A percentile compares a stretch with the other conserved stretches of the same genome.
phyloP scores from a whole-genome alignment of 2,888 invertebrate species.

The Oscheius sp. region DNA sequence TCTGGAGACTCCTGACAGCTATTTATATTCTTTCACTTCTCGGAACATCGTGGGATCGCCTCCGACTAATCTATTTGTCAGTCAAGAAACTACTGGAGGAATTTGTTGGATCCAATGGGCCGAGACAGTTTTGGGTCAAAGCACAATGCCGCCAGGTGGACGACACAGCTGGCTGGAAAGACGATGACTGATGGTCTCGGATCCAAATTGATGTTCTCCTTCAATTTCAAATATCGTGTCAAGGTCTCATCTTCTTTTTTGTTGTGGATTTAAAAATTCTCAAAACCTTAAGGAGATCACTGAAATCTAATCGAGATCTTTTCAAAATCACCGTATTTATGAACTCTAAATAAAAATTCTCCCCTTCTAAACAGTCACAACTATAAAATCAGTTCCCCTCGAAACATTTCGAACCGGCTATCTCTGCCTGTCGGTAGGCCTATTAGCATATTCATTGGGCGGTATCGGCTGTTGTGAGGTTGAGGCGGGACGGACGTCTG shows the following conservation, averaged over 20 bases:
- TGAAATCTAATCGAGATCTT: too few relatives aligned
- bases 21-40: constrained; percentile 21
- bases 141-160: constrained; percentile 23
- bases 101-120: neutral
- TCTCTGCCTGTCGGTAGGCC: too few relatives aligned
- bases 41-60: neutral
- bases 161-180: constrained; percentile 13
- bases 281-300: too few relatives aligned
- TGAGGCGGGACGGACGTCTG: too few relatives aligned
- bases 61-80: constrained; percentile 20
- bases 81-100: neutral
- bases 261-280: too few relatives aligned
- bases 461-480: neutral
- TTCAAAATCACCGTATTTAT: too few relatives aligned
- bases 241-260: too few relatives aligned
- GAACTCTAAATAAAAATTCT: too few relatives aligned
- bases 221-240: neutral
- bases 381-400: too few relatives aligned
- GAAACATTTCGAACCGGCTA: too few relatives aligned
- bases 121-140: constrained; percentile 9
- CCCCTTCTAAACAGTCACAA: too few relatives aligned
- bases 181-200: constrained; percentile 3
- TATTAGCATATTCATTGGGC: constrained; percentile 4
- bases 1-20: constrained; percentile 3
- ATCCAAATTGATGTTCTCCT: too few relatives aligned